A percentile compares a stretch with the other conserved stretches of the same genome.
phyloP scores from a whole-genome alignment of 1,140 invertebrate genomes.

The Dryas iulia region DNA sequence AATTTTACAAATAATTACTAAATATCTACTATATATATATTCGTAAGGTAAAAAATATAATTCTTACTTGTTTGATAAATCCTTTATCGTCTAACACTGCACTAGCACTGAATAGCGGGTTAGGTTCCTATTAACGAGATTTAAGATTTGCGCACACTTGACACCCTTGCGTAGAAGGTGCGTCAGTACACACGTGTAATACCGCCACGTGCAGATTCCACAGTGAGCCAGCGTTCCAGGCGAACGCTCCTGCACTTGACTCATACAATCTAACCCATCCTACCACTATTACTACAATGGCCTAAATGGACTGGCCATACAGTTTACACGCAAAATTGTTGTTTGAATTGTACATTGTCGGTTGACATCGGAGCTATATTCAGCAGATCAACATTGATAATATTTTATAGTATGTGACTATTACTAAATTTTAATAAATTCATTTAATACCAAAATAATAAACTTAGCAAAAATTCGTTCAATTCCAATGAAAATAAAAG shows the following conservation, averaged over 20 bases:
- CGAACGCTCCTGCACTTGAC: conserved; percentile 74
- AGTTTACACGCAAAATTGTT: conserved; percentile 31
- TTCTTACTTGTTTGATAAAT: not conserved
- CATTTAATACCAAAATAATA: not conserved
- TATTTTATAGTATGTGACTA: too few relatives aligned
- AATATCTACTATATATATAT: not conserved
- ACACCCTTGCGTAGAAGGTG: conserved; percentile 36
- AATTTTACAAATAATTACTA: not conserved
- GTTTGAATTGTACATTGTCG: not conserved
- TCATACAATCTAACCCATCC: conserved; percentile 61
- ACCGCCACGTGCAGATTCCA: conserved; percentile 61
- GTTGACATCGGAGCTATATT: not conserved
- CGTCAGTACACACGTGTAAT: conserved; percentile 58
- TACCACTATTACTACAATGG: conserved; percentile 50
- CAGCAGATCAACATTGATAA: not conserved
- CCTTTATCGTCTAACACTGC: conserved; percentile 15
- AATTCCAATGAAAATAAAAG: not conserved
- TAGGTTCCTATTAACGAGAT: conserved; percentile 33
- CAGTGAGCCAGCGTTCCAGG: conserved; percentile 70
- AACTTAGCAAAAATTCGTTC: not conserved
- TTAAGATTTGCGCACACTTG: conserved; percentile 39
- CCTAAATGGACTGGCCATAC: conserved; percentile 49
- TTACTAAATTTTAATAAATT: too few relatives aligned
- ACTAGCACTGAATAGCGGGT: conserved; percentile 28
- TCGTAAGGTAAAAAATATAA: not conserved